Conservation (phyloP, 2,113 vertebrate species). For the Paedocypris sp. region DNA sequence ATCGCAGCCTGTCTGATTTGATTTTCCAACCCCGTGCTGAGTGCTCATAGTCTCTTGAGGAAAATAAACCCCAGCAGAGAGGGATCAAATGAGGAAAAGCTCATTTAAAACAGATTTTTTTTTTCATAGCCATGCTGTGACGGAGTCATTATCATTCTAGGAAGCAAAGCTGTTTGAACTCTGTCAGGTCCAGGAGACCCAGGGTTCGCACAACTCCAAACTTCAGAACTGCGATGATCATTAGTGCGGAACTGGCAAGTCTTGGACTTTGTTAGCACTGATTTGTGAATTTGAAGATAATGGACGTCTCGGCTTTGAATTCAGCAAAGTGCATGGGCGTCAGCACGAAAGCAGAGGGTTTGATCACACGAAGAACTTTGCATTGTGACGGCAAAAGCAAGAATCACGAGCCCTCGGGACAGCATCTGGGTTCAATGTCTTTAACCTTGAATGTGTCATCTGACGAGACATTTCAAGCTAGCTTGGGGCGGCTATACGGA, state of each 20-base stretch:
- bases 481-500: neutral
- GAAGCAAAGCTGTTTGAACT: neutral
- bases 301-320: too few species aligned
- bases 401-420: too few species aligned
- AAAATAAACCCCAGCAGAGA: conserved; percentile 9
- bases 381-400: too few species aligned
- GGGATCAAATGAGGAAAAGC: neutral
- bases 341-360: too few species aligned
- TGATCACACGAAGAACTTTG: too few species aligned
- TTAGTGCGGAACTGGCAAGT: too few species aligned
- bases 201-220: neutral
- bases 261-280: too few species aligned
- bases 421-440: too few species aligned
- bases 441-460: neutral
- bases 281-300: too few species aligned
- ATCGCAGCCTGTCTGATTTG: conserved; percentile 21
- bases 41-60: neutral
- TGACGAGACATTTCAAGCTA: neutral
- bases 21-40: conserved; percentile 12
- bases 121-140: neutral
- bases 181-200: neutral
- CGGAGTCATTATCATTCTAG: neutral
- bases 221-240: too few species aligned
- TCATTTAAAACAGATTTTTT: conserved; percentile 15
- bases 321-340: too few species aligned